phyloP scores from a whole-genome alignment of 2,888 invertebrate genomes.

The Dioctria linearis region DNA sequence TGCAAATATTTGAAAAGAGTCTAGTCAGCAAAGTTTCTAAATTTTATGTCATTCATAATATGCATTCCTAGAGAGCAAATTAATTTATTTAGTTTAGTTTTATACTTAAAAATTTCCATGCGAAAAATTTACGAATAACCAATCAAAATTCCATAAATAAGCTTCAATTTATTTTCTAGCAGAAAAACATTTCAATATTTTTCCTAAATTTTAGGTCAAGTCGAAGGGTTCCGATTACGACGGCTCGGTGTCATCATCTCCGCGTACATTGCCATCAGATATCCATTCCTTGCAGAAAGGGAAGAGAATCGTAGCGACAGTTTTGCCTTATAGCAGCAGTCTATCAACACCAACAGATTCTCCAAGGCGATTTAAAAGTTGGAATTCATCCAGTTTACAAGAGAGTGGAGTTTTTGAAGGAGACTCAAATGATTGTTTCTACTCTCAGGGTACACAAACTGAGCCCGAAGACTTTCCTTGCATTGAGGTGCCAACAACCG shows the following conservation, averaged over 20 bases:
- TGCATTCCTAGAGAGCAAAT: not conserved
- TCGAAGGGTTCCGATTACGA: slow-evolving; percentile 65
- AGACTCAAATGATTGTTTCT: slow-evolving; percentile 60
- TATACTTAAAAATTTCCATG: not conserved
- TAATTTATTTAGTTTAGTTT: not conserved
- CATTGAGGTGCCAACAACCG: slow-evolving; percentile 61
- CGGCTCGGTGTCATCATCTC: slow-evolving; percentile 63
- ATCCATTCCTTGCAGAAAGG: slow-evolving; percentile 33
- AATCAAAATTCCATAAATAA: slow-evolving; percentile 21
- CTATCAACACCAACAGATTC: slow-evolving; percentile 71
- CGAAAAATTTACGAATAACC: slow-evolving; percentile 12
- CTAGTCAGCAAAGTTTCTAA: not conserved
- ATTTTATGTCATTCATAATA: too few relatives aligned
- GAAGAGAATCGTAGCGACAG: slow-evolving; percentile 77
- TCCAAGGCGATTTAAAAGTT: slow-evolving; percentile 62
- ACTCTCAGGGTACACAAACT: slow-evolving; percentile 71
- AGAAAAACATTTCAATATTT: not conserved
- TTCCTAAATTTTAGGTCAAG: slow-evolving; percentile 63
- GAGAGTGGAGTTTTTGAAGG: slow-evolving; percentile 82
- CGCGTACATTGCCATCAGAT: slow-evolving; percentile 56
- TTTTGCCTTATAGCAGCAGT: slow-evolving; percentile 75
- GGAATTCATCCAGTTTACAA: slow-evolving; percentile 74
- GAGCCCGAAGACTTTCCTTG: slow-evolving; percentile 72
- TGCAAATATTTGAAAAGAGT: not conserved
- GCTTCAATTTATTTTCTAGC: not conserved